These are phyloP conservation scores for Therioaphis trifolii DNA, from an alignment of 2,888 invertebrate genomes.

Conservation along the genomic window DNA sequence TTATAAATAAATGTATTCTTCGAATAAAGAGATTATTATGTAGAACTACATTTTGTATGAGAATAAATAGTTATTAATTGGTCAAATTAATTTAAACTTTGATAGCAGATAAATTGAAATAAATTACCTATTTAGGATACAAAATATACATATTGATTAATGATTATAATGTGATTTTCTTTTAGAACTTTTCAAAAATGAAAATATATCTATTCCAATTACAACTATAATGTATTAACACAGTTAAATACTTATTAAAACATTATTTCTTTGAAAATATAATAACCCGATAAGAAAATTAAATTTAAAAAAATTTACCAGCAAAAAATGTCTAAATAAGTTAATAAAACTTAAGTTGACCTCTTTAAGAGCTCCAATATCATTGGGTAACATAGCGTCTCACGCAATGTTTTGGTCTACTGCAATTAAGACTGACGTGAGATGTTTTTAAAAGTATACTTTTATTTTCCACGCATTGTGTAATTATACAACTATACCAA, in stretches of 20 bases:
- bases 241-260: neutral
- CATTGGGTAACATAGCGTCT: slow-evolving; percentile 6
- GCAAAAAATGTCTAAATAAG: neutral
- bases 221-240: neutral
- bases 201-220: neutral
- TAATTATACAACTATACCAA: neutral
- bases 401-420: neutral
- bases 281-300: no score
- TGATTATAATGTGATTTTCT: no score
- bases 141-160: no score
- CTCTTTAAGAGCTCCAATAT: neutral
- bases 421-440: neutral
- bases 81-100: no score
- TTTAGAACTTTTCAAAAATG: neutral
- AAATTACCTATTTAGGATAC: no score
- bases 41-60: neutral
- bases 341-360: neutral
- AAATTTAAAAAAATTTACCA: no score
- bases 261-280: neutral
- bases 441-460: neutral
- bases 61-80: no score
- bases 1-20: no score
- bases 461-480: neutral
- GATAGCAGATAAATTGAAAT: no score
- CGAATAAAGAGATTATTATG: no score